Percentiles rank a stretch among this genome's conserved stretches.
These are phyloP conservation scores for Pipistrellus pygmaeus DNA, from an alignment of 2,797 vertebrate species.

Conservation along the genomic window DNA sequence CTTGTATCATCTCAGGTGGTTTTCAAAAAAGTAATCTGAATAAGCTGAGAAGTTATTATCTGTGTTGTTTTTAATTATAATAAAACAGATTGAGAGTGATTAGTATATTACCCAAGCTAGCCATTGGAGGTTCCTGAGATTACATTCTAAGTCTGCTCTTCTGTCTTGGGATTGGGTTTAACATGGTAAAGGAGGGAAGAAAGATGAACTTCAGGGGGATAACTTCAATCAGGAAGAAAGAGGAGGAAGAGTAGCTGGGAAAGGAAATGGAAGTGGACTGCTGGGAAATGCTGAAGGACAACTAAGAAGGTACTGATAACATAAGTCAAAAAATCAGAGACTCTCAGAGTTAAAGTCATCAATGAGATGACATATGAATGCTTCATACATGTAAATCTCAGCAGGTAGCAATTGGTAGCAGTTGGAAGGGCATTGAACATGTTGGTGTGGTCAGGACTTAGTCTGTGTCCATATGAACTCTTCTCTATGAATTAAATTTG, in stretches of 20 bases:
- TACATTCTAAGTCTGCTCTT: neutral
- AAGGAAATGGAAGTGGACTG: neutral
- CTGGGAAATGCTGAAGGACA: neutral
- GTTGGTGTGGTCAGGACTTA: neutral
- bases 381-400: neutral
- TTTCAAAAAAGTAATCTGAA: neutral
- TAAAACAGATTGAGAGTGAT: neutral
- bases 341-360: neutral
- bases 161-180: neutral
- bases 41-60: neutral
- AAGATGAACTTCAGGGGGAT: neutral
- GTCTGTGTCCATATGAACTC: neutral
- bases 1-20: neutral
- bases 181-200: neutral
- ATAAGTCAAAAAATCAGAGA: neutral
- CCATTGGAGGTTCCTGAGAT: neutral
- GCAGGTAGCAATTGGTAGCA: neutral
- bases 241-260: neutral
- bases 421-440: neutral
- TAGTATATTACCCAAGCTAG: neutral
- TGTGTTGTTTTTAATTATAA: neutral
- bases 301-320: neutral
- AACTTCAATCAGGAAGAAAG: neutral
- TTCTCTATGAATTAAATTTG: neutral
- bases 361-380: neutral